Conservation (phyloP, 2,888 invertebrate genomes). For the Epirrita christyi region DNA sequence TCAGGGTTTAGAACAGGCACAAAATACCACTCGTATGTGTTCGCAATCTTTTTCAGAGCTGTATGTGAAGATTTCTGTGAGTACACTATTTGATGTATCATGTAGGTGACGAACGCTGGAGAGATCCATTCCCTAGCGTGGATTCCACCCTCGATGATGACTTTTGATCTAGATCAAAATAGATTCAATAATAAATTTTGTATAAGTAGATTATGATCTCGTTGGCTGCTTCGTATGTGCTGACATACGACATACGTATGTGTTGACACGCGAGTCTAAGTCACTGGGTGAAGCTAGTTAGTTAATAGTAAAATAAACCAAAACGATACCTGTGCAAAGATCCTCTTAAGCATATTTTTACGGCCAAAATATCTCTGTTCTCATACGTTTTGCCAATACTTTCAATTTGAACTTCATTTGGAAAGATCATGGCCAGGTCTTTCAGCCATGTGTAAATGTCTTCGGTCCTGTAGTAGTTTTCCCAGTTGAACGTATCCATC, state of each 20-base stretch:
- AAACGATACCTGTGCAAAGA: constrained; percentile 1
- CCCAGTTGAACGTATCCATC: constrained; percentile 71
- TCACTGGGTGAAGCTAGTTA: no score
- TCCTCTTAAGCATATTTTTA: constrained; percentile 30
- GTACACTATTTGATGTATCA: constrained; percentile 80
- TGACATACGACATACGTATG: no score
- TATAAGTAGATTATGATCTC: no score
- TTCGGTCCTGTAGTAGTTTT: constrained; percentile 81
- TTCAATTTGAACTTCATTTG: constrained; percentile 61
- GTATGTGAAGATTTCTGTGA: constrained; percentile 60
- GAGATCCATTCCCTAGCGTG: constrained; percentile 91
- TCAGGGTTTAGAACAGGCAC: constrained; percentile 90
- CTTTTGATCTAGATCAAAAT: constrained; percentile 62
- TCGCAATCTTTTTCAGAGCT: constrained; percentile 66
- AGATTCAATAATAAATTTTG: not conserved
- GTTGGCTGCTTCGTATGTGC: no score
- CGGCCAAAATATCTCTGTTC: constrained; percentile 58
- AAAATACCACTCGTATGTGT: constrained; percentile 87
- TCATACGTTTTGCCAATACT: constrained; percentile 65
- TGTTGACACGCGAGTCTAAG: no score
- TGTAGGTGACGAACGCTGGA: constrained; percentile 85
- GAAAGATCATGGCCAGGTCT: constrained; percentile 65
- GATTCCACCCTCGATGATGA: constrained; percentile 86
- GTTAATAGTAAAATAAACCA: no score
- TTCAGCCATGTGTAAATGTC: constrained; percentile 85